Evolutionary conservation across 2,797 vertebrate species (phyloP).

Genomic region (Sparidentex hasta): DNA sequence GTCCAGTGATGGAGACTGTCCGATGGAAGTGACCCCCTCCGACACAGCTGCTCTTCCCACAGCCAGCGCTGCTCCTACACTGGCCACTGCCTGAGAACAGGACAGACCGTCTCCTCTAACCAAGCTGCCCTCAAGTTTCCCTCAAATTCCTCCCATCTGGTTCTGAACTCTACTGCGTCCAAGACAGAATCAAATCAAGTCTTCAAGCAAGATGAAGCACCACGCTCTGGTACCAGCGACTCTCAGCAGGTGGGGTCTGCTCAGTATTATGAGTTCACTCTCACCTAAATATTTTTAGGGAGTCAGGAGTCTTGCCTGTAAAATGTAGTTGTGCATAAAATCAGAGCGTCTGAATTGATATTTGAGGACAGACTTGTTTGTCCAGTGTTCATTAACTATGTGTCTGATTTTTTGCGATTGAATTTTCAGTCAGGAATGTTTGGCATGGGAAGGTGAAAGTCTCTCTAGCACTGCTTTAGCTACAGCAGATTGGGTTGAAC

Average conservation of each 20-base stretch:
- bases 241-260: slow-evolving; percentile 29
- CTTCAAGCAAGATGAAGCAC: slow-evolving; percentile 35
- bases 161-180: slow-evolving; percentile 49
- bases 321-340: slow-evolving; percentile 41
- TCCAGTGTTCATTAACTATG: slow-evolving; percentile 24
- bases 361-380: slow-evolving; percentile 29
- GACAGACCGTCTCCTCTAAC: neutral
- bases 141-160: slow-evolving; percentile 30
- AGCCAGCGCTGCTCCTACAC: slow-evolving; percentile 65
- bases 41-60: slow-evolving; percentile 67
- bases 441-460: neutral
- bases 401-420: slow-evolving; percentile 30
- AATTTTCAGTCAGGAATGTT: slow-evolving; percentile 26
- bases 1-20: slow-evolving; percentile 46
- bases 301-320: slow-evolving; percentile 18
- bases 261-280: slow-evolving; percentile 22
- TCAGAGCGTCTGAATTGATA: slow-evolving; percentile 30
- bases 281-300: slow-evolving; percentile 7
- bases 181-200: slow-evolving; percentile 47
- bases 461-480: slow-evolving; percentile 39
- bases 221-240: slow-evolving; percentile 30
- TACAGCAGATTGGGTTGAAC: slow-evolving; percentile 53
- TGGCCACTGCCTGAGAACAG: slow-evolving; percentile 73
- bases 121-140: neutral
- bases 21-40: slow-evolving; percentile 73